Percentiles rank a stretch among this genome's conserved stretches.
These are phyloP conservation scores for Rhogogaster chlorosoma DNA, from an alignment of 2,888 invertebrate species.

Conservation along the genomic window DNA sequence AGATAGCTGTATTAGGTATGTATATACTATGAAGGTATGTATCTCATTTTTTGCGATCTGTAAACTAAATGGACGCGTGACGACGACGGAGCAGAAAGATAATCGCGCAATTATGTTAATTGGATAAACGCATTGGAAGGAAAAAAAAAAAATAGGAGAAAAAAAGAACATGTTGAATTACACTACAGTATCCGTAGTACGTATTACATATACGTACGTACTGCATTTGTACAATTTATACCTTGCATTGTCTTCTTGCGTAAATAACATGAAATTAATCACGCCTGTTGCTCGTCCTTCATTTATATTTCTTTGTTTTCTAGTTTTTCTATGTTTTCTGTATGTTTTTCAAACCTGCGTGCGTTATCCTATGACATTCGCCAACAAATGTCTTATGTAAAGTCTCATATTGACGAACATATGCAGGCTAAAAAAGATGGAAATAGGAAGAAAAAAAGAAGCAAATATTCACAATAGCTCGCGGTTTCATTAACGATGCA, in stretches of 20 bases:
- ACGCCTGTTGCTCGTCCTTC: neutral
- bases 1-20: neutral
- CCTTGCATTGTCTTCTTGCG: constrained; percentile 50
- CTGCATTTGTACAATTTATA: constrained; percentile 50
- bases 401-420: neutral
- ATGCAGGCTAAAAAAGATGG: neutral
- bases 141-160: constrained; percentile 58
- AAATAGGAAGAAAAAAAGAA: neutral
- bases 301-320: neutral
- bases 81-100: constrained; percentile 62
- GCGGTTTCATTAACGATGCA: neutral
- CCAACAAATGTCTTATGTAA: neutral
- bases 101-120: constrained; percentile 76
- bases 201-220: too few relatives aligned
- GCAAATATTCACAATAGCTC: neutral
- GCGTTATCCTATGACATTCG: neutral
- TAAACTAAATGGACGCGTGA: constrained; percentile 47
- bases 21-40: neutral
- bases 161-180: constrained; percentile 62
- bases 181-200: constrained; percentile 59
- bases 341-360: neutral
- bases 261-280: constrained; percentile 19
- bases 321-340: constrained; percentile 6
- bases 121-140: constrained; percentile 70
- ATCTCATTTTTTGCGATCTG: constrained; percentile 38